These are phyloP conservation scores for Lepus timidus DNA, from an alignment of 2,113 vertebrate species.

Conservation along the genomic window DNA sequence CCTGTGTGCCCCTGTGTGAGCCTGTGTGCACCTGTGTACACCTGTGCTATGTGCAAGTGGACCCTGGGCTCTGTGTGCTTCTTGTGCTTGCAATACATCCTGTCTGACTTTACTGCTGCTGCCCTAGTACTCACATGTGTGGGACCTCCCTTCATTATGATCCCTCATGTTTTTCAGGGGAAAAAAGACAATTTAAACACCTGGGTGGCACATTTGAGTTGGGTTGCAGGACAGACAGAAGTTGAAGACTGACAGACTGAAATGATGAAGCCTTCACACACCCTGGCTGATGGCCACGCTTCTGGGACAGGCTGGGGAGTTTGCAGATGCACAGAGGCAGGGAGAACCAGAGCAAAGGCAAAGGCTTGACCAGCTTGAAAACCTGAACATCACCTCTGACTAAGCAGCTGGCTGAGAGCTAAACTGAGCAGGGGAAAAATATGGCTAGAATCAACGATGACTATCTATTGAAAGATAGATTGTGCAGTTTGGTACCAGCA, in stretches of 20 bases:
- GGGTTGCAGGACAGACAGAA: background rate
- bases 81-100: no score
- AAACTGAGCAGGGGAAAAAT: background rate
- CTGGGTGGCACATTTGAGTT: fast-evolving
- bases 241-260: background rate
- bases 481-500: background rate
- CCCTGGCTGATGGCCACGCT: background rate
- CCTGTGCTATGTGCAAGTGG: no score
- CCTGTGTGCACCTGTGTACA: no score
- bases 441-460: background rate
- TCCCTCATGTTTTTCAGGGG: background rate
- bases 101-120: no score
- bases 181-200: background rate
- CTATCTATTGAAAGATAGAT: background rate
- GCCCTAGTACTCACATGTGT: background rate
- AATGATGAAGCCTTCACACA: fast-evolving
- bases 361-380: background rate
- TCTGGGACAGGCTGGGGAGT: background rate
- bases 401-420: background rate
- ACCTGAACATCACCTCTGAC: background rate
- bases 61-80: no score
- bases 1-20: no score
- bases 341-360: background rate
- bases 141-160: background rate
- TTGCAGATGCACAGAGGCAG: no score